phyloP scores from a whole-genome alignment of 2,113 vertebrate species.

The Myocastor coypus region DNA sequence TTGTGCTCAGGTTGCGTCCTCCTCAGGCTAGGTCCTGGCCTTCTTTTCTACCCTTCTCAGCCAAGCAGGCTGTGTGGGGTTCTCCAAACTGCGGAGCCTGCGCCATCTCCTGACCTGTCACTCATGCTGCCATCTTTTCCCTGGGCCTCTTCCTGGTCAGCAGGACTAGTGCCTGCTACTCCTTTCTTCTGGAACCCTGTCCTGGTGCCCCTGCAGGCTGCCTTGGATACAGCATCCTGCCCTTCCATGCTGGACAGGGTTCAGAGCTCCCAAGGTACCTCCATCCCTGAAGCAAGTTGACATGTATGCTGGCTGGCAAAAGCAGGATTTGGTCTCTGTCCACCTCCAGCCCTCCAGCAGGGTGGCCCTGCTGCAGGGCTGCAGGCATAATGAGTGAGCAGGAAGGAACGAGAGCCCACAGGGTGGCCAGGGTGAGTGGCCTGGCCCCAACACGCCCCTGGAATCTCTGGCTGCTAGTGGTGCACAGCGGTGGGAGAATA shows the following conservation, averaged over 20 bases:
- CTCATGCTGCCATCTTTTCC: background rate
- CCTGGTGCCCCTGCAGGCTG: too few relatives aligned
- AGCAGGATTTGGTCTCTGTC: fast-evolving
- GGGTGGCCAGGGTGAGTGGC: background rate
- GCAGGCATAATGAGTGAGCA: background rate
- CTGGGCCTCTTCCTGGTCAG: too few relatives aligned
- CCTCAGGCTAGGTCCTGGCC: background rate
- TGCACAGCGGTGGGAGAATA: background rate
- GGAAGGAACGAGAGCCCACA: background rate
- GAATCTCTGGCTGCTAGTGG: background rate
- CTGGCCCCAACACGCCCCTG: background rate
- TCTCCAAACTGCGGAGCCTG: background rate
- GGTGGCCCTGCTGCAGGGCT: background rate
- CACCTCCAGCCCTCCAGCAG: background rate
- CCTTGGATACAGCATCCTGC: too few relatives aligned
- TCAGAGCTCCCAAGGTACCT: fast-evolving
- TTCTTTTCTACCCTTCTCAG: fast-evolving
- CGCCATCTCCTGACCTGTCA: background rate
- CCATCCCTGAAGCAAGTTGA: background rate
- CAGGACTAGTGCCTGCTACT: background rate
- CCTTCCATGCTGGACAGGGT: background rate
- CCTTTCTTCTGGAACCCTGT: background rate
- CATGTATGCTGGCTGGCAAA: fast-evolving
- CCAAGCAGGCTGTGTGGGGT: background rate
- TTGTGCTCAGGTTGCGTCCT: background rate